phyloP scores from a whole-genome alignment of 2,113 vertebrate genomes.

The Grammomys surdaster region DNA sequence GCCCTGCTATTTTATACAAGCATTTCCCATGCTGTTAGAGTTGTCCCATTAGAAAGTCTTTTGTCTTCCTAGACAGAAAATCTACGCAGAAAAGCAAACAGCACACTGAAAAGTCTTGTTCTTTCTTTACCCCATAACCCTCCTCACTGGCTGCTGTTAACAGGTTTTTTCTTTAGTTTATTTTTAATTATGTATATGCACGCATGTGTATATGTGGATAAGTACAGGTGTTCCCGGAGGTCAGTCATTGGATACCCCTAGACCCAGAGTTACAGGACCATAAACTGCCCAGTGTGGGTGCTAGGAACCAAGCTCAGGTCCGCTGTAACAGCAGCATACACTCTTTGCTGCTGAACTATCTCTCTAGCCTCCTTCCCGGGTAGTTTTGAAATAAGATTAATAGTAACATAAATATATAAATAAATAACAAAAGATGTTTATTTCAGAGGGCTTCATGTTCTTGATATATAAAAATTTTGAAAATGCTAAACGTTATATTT shows the following conservation, averaged over 20 bases:
- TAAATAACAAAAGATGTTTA: neutral
- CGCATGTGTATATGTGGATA: neutral
- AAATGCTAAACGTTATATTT: neutral
- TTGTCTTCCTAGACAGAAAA: neutral
- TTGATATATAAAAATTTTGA: neutral
- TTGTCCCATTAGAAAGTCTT: neutral
- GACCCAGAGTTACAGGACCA: neutral
- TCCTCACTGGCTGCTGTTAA: neutral
- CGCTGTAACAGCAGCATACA: neutral
- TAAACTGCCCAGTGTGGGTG: neutral
- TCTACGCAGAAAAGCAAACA: neutral
- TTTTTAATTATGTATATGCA: neutral
- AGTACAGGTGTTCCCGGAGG: neutral
- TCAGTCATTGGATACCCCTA: neutral
- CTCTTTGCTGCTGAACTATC: neutral
- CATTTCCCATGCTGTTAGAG: neutral
- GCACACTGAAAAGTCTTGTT: neutral
- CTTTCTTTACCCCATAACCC: neutral
- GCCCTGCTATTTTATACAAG: neutral
- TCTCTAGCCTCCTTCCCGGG: neutral
- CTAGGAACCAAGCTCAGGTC: neutral
- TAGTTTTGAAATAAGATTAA: neutral
- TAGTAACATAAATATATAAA: neutral
- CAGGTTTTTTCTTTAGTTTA: neutral
- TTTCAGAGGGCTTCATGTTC: neutral